Conservation (phyloP, 2,888 invertebrate genomes). For the Drosophila diplacantha region DNA sequence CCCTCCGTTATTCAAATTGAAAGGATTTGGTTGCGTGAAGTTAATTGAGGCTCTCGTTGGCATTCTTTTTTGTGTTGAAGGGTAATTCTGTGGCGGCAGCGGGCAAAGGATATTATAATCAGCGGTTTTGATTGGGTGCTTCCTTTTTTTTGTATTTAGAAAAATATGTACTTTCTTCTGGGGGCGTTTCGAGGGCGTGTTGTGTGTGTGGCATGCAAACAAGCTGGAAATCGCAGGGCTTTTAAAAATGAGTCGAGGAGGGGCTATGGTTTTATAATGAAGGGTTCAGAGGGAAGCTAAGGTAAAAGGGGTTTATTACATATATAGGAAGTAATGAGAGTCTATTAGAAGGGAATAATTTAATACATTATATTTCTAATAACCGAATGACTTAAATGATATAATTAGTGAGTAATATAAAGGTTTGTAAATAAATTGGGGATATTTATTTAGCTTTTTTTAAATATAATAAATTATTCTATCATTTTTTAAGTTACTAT, state of each 20-base stretch:
- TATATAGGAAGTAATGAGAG: neutral
- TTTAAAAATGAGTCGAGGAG: neutral
- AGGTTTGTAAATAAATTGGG: no score
- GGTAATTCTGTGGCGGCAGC: constrained; percentile 32
- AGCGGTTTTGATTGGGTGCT: constrained; percentile 40
- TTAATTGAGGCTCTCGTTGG: constrained; percentile 45
- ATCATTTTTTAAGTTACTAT: neutral
- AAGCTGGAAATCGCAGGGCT: constrained; percentile 2
- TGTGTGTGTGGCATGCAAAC: constrained; percentile 24
- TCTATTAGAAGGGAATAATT: neutral
- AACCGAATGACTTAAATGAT: no score
- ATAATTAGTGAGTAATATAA: no score
- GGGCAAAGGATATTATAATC: constrained; percentile 39
- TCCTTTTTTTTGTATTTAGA: constrained; percentile 3
- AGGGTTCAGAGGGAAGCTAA: neutral
- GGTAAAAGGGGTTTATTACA: neutral
- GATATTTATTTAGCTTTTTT: no score
- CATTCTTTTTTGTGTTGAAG: constrained; percentile 6
- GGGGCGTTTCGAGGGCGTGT: constrained; percentile 37
- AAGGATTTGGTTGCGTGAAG: constrained; percentile 53
- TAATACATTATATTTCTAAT: neutral
- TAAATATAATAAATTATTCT: neutral
- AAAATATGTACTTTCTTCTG: neutral
- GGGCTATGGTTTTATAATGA: constrained; percentile 5
- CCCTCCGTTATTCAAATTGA: constrained; percentile 59